These are phyloP conservation scores for Aphidoletes aphidimyza DNA, from an alignment of 2,888 invertebrate genomes.

Conservation along the genomic window DNA sequence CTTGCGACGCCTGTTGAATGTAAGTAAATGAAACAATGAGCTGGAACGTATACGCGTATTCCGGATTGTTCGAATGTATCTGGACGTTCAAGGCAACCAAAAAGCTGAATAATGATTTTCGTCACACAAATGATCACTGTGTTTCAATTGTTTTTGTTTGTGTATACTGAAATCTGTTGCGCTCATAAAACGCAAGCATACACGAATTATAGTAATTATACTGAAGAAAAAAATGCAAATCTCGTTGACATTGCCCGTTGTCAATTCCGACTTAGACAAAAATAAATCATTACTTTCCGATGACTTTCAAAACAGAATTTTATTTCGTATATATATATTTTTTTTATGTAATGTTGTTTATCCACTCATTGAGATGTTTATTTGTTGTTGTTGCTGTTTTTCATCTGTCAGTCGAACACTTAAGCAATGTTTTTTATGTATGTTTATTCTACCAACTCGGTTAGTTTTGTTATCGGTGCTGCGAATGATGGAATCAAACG, in stretches of 20 bases:
- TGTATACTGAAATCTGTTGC: background rate
- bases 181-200: background rate
- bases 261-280: constrained; percentile 32
- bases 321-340: background rate
- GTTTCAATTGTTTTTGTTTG: background rate
- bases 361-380: background rate
- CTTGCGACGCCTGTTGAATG: background rate
- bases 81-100: background rate
- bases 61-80: background rate
- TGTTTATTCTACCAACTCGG: too few relatives aligned
- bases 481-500: constrained; percentile 7
- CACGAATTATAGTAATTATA: constrained; percentile 26
- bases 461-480: background rate
- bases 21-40: background rate
- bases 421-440: background rate
- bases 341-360: constrained; percentile 47
- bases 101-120: background rate
- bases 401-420: background rate
- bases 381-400: background rate
- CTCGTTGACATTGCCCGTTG: constrained; percentile 26
- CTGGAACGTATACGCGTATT: background rate
- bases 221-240: background rate
- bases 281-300: constrained; percentile 35
- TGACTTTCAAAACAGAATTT: constrained; percentile 51
- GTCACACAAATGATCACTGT: constrained; percentile 22